These are phyloP conservation scores for Eublepharis macularius DNA, from an alignment of 2,113 vertebrate genomes.

Conservation along the genomic window DNA sequence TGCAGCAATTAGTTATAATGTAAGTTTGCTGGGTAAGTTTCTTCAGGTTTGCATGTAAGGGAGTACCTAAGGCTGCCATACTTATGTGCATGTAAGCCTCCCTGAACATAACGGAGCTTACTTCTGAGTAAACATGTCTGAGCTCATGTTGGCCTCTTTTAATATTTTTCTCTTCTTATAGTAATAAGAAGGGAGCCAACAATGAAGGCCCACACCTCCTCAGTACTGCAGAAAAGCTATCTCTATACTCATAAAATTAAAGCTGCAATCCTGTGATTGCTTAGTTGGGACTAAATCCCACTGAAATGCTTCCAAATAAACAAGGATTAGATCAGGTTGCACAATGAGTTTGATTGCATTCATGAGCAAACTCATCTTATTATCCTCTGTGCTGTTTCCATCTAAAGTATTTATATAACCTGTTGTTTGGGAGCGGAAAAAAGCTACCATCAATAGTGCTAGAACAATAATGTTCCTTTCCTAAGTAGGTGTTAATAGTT, in stretches of 20 bases:
- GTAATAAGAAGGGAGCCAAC: neutral
- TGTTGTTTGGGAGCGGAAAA: too few species aligned
- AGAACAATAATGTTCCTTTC: conserved; percentile 55
- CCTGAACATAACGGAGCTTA: neutral
- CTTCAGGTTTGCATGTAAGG: too few species aligned
- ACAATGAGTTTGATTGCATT: neutral
- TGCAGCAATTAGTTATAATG: too few species aligned
- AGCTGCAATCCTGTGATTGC: neutral
- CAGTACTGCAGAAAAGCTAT: neutral
- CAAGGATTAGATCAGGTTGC: neutral
- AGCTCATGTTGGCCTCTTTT: too few species aligned
- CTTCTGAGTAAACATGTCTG: neutral
- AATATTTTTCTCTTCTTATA: neutral
- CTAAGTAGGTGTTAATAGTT: conserved; percentile 64
- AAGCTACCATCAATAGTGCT: conserved; percentile 42
- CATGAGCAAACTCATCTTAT: neutral
- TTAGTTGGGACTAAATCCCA: neutral
- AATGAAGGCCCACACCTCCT: neutral
- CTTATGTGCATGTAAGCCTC: neutral
- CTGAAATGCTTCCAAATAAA: neutral
- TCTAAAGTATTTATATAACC: neutral
- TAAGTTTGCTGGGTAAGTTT: too few species aligned
- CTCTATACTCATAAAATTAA: neutral
- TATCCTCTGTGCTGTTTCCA: neutral
- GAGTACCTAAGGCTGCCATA: neutral